These are phyloP conservation scores for Porphyrio hochstetteri DNA, from an alignment of 2,113 vertebrate genomes.

Conservation along the genomic window DNA sequence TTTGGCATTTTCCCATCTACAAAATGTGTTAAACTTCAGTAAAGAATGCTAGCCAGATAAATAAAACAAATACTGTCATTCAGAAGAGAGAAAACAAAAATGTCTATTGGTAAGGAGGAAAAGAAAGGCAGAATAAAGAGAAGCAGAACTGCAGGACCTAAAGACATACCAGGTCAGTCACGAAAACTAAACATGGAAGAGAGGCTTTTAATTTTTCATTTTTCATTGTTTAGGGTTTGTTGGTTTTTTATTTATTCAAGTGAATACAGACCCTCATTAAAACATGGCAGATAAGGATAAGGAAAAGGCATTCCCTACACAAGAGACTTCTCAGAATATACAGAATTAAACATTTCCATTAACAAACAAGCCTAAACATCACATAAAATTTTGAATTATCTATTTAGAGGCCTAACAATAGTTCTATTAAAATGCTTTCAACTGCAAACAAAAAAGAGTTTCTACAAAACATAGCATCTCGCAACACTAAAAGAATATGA, in stretches of 20 bases:
- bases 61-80: neutral
- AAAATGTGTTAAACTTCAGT: neutral
- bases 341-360: neutral
- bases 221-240: neutral
- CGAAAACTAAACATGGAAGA: neutral
- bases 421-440: slow-evolving; percentile 1
- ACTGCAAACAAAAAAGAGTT: slow-evolving; percentile 1
- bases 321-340: neutral
- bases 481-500: neutral
- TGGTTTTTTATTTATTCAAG: neutral
- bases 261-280: neutral
- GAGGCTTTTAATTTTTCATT: neutral
- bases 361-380: neutral
- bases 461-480: neutral
- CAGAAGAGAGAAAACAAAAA: neutral
- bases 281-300: neutral
- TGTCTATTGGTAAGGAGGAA: neutral
- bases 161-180: neutral
- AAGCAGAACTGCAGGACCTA: neutral
- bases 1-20: neutral
- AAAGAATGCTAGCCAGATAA: neutral
- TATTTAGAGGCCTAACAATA: neutral
- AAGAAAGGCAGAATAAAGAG: neutral
- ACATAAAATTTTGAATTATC: neutral
- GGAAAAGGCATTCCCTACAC: neutral